Evolutionary conservation across 2,888 invertebrate species (phyloP).

Genomic region (Spisula solida): DNA sequence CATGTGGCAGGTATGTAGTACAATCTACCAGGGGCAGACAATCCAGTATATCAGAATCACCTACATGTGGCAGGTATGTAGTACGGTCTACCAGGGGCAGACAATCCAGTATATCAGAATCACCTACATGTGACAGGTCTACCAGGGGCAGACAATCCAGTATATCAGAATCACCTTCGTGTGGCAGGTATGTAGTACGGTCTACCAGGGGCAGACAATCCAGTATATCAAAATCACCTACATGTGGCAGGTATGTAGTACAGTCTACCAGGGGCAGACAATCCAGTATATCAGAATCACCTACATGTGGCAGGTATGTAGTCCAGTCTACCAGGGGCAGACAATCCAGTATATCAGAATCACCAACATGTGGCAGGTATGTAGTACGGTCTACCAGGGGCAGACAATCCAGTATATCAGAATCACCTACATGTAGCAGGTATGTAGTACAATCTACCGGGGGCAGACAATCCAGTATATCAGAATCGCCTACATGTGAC

Average conservation of each 20-base stretch:
- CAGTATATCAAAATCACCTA: constrained; percentile 54
- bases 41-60: constrained; percentile 55
- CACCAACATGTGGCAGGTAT: constrained; percentile 29
- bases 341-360: constrained; percentile 58
- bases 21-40: constrained; percentile 51
- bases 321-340: constrained; percentile 53
- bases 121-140: constrained; percentile 25
- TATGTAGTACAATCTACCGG: constrained; percentile 43
- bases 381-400: constrained; percentile 49
- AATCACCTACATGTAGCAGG: constrained; percentile 40
- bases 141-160: constrained; percentile 60
- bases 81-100: constrained; percentile 54
- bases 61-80: constrained; percentile 13
- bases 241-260: constrained; percentile 23
- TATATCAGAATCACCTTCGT: constrained; percentile 48
- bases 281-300: constrained; percentile 55
- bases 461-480: constrained; percentile 56
- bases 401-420: constrained; percentile 57
- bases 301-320: constrained; percentile 13
- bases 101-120: constrained; percentile 58
- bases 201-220: constrained; percentile 56
- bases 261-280: constrained; percentile 55
- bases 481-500: constrained; percentile 47
- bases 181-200: constrained; percentile 31
- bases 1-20: not conserved